Percentiles rank a stretch among this genome's conserved stretches.
Conservation (phyloP, 1,140 invertebrate species). For the Lasioglossum baleicum region DNA sequence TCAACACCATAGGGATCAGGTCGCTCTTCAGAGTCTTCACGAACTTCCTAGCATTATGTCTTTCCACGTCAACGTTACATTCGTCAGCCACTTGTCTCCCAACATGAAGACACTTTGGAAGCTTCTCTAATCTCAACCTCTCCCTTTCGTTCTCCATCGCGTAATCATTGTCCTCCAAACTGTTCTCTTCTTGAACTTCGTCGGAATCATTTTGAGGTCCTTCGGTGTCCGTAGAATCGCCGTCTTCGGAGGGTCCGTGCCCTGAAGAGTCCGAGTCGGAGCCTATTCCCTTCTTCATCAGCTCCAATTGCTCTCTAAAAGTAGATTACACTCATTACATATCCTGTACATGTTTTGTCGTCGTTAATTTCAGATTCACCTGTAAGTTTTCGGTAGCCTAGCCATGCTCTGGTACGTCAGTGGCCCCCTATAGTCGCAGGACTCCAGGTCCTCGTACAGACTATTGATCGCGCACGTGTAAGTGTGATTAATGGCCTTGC, state of each 20-base stretch:
- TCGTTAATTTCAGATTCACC: constrained; percentile 71
- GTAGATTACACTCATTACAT: too few relatives aligned
- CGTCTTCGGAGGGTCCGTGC: constrained; percentile 75
- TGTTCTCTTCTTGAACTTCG: constrained; percentile 79
- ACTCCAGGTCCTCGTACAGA: constrained; percentile 86
- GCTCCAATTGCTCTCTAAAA: constrained; percentile 78
- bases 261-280: constrained; percentile 84
- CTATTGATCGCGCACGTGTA: constrained; percentile 84
- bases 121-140: constrained; percentile 82
- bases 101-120: constrained; percentile 83
- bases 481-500: constrained; percentile 83
- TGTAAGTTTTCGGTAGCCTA: constrained; percentile 88
- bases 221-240: constrained; percentile 83
- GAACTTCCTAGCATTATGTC: constrained; percentile 89
- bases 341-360: too few relatives aligned
- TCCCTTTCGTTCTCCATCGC: constrained; percentile 79
- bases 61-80: constrained; percentile 87
- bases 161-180: constrained; percentile 75
- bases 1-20: constrained; percentile 86
- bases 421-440: constrained; percentile 91
- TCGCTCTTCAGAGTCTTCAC: constrained; percentile 85
- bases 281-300: constrained; percentile 80
- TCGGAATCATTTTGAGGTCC: constrained; percentile 84
- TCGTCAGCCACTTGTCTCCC: constrained; percentile 82
- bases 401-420: constrained; percentile 92